A percentile compares a stretch with the other conserved stretches of the same genome.
These are phyloP conservation scores for Tinamus guttatus DNA, from an alignment of 2,113 vertebrate genomes.

Conservation along the genomic window DNA sequence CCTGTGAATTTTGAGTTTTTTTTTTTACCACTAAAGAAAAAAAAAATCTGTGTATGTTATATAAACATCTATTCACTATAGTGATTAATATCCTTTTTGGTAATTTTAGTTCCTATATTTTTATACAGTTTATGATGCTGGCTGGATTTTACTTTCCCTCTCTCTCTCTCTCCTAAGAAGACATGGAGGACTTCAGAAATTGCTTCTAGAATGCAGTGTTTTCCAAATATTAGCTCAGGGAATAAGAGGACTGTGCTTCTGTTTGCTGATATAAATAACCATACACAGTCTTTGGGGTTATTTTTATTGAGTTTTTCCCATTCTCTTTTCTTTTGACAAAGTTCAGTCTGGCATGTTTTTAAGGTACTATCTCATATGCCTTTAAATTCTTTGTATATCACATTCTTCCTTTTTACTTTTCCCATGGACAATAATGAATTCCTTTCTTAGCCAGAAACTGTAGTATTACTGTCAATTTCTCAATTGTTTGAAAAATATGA, in stretches of 20 bases:
- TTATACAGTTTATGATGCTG: background rate
- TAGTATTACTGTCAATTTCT: background rate
- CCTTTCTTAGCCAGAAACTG: background rate
- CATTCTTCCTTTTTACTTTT: background rate
- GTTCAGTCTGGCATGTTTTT: constrained; percentile 29
- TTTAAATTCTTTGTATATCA: constrained; percentile 21
- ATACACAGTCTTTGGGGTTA: background rate
- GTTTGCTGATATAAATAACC: constrained; percentile 71
- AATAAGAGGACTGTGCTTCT: constrained; percentile 49
- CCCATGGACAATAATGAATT: background rate
- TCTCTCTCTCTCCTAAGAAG: constrained; percentile 15
- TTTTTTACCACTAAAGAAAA: background rate
- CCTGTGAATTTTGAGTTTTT: background rate
- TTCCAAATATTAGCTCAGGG: constrained; percentile 74
- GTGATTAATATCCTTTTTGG: background rate
- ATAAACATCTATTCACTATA: background rate
- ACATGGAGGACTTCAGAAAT: constrained; percentile 46
- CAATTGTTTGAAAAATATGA: background rate
- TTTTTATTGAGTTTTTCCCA: background rate
- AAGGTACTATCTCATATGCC: constrained; percentile 20
- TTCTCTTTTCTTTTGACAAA: constrained; percentile 3
- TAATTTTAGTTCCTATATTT: constrained; percentile 18
- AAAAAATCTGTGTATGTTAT: background rate
- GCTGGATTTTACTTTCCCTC: background rate
- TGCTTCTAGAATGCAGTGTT: constrained; percentile 58